These are phyloP conservation scores for Orius insidiosus DNA, from an alignment of 1,140 invertebrate genomes.

Conservation along the genomic window DNA sequence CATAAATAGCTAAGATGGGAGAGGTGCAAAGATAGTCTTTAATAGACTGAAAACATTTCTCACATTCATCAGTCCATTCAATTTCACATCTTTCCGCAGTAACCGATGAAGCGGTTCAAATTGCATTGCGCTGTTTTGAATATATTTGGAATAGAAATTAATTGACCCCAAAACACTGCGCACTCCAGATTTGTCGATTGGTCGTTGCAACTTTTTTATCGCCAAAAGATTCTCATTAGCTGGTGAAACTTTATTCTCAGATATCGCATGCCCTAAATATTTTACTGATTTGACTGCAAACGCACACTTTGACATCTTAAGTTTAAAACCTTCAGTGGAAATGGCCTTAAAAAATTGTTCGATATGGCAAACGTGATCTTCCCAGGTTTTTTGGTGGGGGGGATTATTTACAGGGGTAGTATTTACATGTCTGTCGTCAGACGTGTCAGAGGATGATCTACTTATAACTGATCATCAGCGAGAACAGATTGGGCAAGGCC, in stretches of 20 bases:
- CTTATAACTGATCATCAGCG: no score
- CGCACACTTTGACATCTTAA: conserved; percentile 24
- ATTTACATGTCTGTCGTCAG: no score
- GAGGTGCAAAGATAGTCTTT: conserved; percentile 24
- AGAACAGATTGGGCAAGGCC: no score
- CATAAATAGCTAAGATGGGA: conserved; percentile 23
- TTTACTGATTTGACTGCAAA: conserved; percentile 22
- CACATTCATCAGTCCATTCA: conserved; percentile 22
- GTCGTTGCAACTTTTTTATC: conserved; percentile 19
- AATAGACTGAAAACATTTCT: conserved; percentile 23
- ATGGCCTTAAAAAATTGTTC: conserved; percentile 13
- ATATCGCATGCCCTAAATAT: conserved; percentile 21
- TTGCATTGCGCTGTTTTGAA: conserved; percentile 22
- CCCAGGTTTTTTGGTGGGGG: conserved; percentile 17
- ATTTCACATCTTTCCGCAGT: conserved; percentile 23
- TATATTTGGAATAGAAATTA: conserved; percentile 19
- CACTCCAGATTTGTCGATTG: conserved; percentile 16
- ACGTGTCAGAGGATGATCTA: no score
- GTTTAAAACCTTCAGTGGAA: conserved; percentile 22
- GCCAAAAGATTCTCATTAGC: conserved; percentile 19
- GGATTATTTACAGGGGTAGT: no score
- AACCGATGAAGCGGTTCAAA: conserved; percentile 23
- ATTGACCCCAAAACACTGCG: conserved; percentile 19
- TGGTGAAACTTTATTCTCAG: conserved; percentile 19
- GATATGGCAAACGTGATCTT: conserved; percentile 18